These are phyloP conservation scores for Apeira syringaria DNA, from an alignment of 2,888 invertebrate species.

Conservation along the genomic window DNA sequence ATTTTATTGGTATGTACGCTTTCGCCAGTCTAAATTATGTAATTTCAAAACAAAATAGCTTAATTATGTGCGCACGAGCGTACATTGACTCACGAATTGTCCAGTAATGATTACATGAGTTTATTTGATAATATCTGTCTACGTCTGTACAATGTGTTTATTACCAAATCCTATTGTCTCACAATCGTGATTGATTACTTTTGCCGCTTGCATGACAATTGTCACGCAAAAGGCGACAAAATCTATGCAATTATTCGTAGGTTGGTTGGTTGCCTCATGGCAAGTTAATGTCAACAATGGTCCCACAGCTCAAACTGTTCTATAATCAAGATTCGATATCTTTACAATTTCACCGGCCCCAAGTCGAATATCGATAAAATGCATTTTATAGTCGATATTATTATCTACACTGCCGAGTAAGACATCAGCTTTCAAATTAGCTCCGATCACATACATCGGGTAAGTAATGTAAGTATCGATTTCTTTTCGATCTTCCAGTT, in stretches of 20 bases:
- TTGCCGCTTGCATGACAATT: constrained; percentile 40
- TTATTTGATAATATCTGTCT: constrained; percentile 58
- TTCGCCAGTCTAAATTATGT: constrained; percentile 27
- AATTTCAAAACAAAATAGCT: constrained; percentile 35
- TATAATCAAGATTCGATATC: neutral
- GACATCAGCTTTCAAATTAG: constrained; percentile 53
- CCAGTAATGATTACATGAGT: constrained; percentile 52
- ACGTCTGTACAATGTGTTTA: constrained; percentile 41
- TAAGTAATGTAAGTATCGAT: constrained; percentile 46
- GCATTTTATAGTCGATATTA: constrained; percentile 38
- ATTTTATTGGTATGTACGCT: constrained; percentile 20
- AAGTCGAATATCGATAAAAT: constrained; percentile 36
- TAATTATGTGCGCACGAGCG: constrained; percentile 70
- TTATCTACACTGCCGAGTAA: constrained; percentile 37
- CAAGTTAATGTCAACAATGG: constrained; percentile 21
- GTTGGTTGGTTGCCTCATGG: constrained; percentile 7
- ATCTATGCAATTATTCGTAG: constrained; percentile 10
- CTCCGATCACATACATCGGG: constrained; percentile 46
- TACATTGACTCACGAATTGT: constrained; percentile 63
- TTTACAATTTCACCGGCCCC: constrained; percentile 8
- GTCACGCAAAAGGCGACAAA: constrained; percentile 30
- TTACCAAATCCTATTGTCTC: constrained; percentile 60
- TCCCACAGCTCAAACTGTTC: constrained; percentile 1
- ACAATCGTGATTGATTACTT: constrained; percentile 41
- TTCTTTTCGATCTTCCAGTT: constrained; percentile 70